phyloP scores from a whole-genome alignment of 1,140 invertebrate genomes.

The Drosophila ercepeae region DNA sequence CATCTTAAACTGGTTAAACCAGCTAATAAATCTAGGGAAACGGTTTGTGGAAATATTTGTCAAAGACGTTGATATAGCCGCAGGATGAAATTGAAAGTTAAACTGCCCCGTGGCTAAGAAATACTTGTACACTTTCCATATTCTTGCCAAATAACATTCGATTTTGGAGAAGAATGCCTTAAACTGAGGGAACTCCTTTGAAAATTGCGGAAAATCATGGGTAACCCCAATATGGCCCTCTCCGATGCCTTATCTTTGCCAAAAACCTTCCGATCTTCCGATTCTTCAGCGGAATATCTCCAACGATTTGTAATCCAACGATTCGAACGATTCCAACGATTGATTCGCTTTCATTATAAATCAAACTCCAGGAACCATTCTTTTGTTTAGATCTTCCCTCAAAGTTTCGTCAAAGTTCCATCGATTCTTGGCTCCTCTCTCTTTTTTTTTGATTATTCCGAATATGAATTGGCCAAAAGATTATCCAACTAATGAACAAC shows the following conservation, averaged over 20 bases:
- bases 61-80: constrained; percentile 1
- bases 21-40: constrained; percentile 29
- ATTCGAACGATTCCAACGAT: too few relatives aligned
- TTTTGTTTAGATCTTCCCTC: neutral
- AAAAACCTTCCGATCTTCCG: too few relatives aligned
- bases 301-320: too few relatives aligned
- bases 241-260: too few relatives aligned
- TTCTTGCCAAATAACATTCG: too few relatives aligned
- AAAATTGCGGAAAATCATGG: too few relatives aligned
- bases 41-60: neutral
- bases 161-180: too few relatives aligned
- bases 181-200: too few relatives aligned
- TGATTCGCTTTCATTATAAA: too few relatives aligned
- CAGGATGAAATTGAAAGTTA: constrained; percentile 16
- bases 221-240: too few relatives aligned
- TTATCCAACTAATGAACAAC: constrained; percentile 5
- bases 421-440: neutral
- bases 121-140: neutral
- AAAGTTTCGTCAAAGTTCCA: neutral
- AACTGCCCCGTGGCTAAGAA: neutral
- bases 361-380: too few relatives aligned
- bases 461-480: constrained; percentile 2
- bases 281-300: too few relatives aligned
- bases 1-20: constrained; percentile 21
- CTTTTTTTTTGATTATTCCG: constrained; percentile 4